Base-by-base conservation (phyloP, 1,140 invertebrate species). In the Harpegnathos saltator region DNA sequence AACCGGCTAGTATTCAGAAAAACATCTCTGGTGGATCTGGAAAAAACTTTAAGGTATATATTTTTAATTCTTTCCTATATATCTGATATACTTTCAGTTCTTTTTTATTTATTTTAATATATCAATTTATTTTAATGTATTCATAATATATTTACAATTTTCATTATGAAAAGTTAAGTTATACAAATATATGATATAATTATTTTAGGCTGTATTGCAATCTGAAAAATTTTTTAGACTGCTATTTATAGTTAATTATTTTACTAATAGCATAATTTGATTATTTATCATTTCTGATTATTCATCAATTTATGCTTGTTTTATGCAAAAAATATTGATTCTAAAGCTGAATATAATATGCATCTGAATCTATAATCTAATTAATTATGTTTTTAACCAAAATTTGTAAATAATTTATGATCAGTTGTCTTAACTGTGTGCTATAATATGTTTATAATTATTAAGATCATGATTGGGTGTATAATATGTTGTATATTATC, bases 31-130 rank as follows among this genome's bases (percentile, higher is more conserved):
- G 73, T 62, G 63, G 50, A 29, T 33, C 69, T 22, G 68, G 29
- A 63, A 91, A 87, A 29, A 74, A 54, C 24, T 69, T 86, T 11
- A 90, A 90, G 73, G 91, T 92, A 85, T 83, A 61, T 61, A 17
- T 17, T 74, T 73, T 63, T 69, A 52, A 48, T 44, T 84, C 63
- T 0, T 29, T 26, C 29, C 7, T 26, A 26, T 19, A 29, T 80
- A 19, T n/a, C n/a, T n/a, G n/a, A 85, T 83, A 61, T 61, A 17
- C 17, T 74, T 73, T 63, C 63, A 52, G 33, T 44, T 84, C 63
- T 0, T 29, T 26, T 48, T 3, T 26, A 26, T 19, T 19, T 80
- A 19, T n/a, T n/a, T n/a, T n/a, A n/a, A n/a, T n/a, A n/a, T n/a
- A n/a, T n/a, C n/a, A n/a, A n/a, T n/a, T n/a, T n/a, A n/a, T 9